Base-by-base conservation (phyloP, 2,797 vertebrate genomes). In the Malacoctenus gilli region DNA sequence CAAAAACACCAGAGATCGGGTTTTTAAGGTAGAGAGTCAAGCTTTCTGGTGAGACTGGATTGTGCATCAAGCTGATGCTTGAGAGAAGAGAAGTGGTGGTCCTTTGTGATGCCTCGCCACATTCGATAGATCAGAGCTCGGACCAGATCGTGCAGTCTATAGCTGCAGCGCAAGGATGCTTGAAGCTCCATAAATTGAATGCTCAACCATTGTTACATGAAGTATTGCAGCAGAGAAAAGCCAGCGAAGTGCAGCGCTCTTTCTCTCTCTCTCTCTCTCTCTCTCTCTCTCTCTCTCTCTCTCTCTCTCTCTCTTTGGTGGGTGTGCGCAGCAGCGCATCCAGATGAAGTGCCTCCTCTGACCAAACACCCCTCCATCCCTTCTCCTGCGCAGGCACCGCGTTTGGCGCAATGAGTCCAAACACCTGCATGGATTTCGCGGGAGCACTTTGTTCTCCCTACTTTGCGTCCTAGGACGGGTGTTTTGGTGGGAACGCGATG, bases 401-500 rank as follows among this genome's bases (percentile, higher is more conserved):
- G 30, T 34, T 0, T 37, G 36, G 30, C 52, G 30, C 59, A 9
- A 71, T 75, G 79, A 60, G 32, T 63, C 56, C 60, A 36, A 71
- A 65, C 65, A 68, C 51, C 59, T 44, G 74, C 55, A 5, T 5
- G 65, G 44, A 47, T 63, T 54, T 53, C 41, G 9, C 3, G 47
- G 62, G 55, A 14, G 25, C 36, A 21, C 14, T 8, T 8, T 2
- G 4, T 12, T 23, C 14, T 5, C n/a, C 59, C 68, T 15, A 51
- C 48, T 64, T 61, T 5, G 5, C 21, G 16, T 77, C 37, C 50
- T 66, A 46, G 65, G 58, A 49, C 46, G 30, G n/a, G n/a, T 41
- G 25, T 35, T 35, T 3, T 21, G 65, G 25, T 35, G 40, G 71
- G 74, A 74, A 84, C 85, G 62, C 48, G 18, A 73, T 84, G 85